Evolutionary conservation across 2,888 invertebrate genomes (phyloP), one percentile per base, ranked within the genome.

Genomic region (Ophonus ardosiacus): DNA sequence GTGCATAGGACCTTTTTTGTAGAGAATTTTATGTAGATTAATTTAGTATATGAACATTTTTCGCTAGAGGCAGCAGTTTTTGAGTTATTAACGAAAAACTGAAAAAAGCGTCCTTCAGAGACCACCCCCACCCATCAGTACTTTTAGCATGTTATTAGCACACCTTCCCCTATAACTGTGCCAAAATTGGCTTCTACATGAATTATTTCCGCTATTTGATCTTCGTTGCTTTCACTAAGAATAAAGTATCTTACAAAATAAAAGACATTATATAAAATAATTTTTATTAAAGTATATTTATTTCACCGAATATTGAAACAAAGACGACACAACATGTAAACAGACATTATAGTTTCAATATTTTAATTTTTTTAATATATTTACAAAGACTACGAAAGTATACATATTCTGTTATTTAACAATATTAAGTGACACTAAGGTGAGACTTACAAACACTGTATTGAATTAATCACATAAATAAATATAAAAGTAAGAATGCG

Each of bases 381-480:
- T 68, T 68, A 68, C 68, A 68, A 68, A 24, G 24, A 15, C 68
- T 68, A 68, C 31, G 31, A 13, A 68, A 38, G 68, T 31, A 68
- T 38, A 68, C 7, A 24, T 7, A 38, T 68, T 68, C 38, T n/a
- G 38, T 68, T 68, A 63, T 10, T n/a, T 63, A 6, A 17, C 7
- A n/a, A 17, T 15, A 8, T 59, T 15, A 18, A 17, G 15, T 59
- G 17, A 63, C 10, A 21, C 21, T 63, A 63, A 63, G 13, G 21
- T 40, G 38, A 31, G 21, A 21, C 31, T 65, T 38, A 68, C n/a
- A 68, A 6, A 38, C 15, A 68, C 15, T 31, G 7, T 61, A 61
- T 21, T 18, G 17, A 59, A 59, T 68, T 68, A 68, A 24, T 68
- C 38, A 68, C 38, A 63, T 24, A 68, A 68, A 68, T 68, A 68